These are phyloP conservation scores for Psittacula derbiana DNA, from an alignment of 2,797 vertebrate genomes.

Conservation along the genomic window DNA sequence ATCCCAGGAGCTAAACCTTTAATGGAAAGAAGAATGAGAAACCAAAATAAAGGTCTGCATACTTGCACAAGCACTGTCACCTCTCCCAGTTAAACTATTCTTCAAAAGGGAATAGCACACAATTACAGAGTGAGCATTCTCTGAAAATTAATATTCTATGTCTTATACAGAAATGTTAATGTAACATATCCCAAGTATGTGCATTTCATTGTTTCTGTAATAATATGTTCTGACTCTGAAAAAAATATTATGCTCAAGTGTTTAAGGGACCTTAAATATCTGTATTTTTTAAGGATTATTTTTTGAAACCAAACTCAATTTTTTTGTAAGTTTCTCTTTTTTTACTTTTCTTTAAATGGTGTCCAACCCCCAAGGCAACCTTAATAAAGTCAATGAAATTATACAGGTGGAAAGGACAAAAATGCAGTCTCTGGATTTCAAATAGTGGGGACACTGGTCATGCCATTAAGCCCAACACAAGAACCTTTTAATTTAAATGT, in stretches of 20 bases:
- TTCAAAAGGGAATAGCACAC: not conserved
- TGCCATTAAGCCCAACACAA: conserved; percentile 24
- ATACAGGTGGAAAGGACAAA: conserved; percentile 44
- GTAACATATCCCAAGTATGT: not conserved
- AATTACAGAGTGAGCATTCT: not conserved
- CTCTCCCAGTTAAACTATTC: not conserved
- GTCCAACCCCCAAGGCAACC: not conserved
- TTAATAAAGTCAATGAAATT: not conserved
- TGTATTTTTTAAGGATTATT: not conserved
- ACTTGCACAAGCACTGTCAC: not conserved
- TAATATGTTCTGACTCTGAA: not conserved
- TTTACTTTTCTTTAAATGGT: not conserved
- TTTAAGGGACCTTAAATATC: not conserved
- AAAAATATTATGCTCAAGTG: not conserved
- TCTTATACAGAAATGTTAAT: not conserved
- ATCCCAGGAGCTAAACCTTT: not conserved
- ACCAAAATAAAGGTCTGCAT: not conserved
- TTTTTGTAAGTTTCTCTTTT: not conserved
- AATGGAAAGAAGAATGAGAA: not conserved
- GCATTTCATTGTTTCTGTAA: not conserved
- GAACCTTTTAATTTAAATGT: conserved; percentile 61
- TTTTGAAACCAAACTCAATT: not conserved
- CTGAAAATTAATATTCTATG: not conserved
- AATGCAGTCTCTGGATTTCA: not conserved
- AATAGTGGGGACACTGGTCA: not conserved